Conservation (phyloP, 2,797 vertebrate genomes). For the Aythya fuligula region DNA sequence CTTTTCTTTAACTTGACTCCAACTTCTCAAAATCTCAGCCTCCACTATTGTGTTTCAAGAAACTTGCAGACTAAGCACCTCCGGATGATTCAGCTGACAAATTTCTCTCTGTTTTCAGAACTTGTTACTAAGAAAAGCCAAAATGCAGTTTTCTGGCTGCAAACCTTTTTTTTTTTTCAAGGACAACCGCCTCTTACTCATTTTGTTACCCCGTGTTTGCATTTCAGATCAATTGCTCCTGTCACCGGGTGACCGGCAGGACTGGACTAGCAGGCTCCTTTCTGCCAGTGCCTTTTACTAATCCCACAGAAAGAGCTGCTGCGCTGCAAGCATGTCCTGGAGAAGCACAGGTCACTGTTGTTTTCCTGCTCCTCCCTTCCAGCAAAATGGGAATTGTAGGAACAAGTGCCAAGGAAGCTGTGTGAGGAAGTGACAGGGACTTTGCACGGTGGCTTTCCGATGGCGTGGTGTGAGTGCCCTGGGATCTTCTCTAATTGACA, state of each 20-base stretch:
- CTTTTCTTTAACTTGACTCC: not conserved
- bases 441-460: not conserved
- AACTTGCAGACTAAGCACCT: constrained; percentile 36
- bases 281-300: constrained; percentile 27
- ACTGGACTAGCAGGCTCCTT: constrained; percentile 54
- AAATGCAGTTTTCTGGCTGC: not conserved
- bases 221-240: constrained; percentile 37
- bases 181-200: not conserved
- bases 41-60: constrained; percentile 1
- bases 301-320: constrained; percentile 39
- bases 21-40: not conserved
- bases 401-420: not conserved
- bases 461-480: not conserved
- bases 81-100: not conserved
- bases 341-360: constrained; percentile 27
- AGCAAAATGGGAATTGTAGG: not conserved
- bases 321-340: not conserved
- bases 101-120: constrained; percentile 5
- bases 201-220: constrained; percentile 27
- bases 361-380: constrained; percentile 45
- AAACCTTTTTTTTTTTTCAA: not conserved
- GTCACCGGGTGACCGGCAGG: not conserved
- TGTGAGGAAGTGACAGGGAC: not conserved
- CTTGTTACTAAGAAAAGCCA: not conserved
- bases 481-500: constrained; percentile 7